A percentile compares a stretch with the other conserved stretches of the same genome.
These are phyloP conservation scores for Indri indri DNA, from an alignment of 2,113 vertebrate species.

Conservation along the genomic window DNA sequence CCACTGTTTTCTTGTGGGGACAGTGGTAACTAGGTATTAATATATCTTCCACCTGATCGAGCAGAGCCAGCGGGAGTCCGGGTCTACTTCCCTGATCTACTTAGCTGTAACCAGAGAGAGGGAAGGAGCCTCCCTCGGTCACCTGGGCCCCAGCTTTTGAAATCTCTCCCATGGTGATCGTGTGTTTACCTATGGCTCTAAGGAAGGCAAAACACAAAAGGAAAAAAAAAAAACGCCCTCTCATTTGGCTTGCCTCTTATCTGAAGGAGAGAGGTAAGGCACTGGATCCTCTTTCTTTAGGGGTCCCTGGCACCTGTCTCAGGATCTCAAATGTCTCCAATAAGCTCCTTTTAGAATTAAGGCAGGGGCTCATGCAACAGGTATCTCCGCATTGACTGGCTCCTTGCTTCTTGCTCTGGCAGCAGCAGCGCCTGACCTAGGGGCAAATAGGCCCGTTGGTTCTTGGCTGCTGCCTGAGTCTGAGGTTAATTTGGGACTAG, in stretches of 20 bases:
- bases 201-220: conserved; percentile 43
- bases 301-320: not conserved
- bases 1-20: conserved; percentile 46
- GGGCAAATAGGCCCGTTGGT: not conserved
- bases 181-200: conserved; percentile 67
- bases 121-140: conserved; percentile 29
- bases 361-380: not conserved
- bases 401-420: not conserved
- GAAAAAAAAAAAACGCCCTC: not conserved
- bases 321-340: not conserved
- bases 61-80: conserved; percentile 21
- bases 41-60: conserved; percentile 22
- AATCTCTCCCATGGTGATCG: conserved; percentile 70
- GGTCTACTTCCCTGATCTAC: conserved; percentile 33
- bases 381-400: not conserved
- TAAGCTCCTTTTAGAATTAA: not conserved
- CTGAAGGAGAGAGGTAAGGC: not conserved
- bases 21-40: conserved; percentile 60
- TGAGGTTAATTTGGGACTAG: not conserved
- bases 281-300: not conserved
- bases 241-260: not conserved
- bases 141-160: conserved; percentile 46
- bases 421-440: not conserved
- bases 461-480: not conserved
- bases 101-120: conserved; percentile 69